Evolutionary conservation across 2,888 invertebrate species (phyloP).

Genomic region (Plutella xylostella): DNA sequence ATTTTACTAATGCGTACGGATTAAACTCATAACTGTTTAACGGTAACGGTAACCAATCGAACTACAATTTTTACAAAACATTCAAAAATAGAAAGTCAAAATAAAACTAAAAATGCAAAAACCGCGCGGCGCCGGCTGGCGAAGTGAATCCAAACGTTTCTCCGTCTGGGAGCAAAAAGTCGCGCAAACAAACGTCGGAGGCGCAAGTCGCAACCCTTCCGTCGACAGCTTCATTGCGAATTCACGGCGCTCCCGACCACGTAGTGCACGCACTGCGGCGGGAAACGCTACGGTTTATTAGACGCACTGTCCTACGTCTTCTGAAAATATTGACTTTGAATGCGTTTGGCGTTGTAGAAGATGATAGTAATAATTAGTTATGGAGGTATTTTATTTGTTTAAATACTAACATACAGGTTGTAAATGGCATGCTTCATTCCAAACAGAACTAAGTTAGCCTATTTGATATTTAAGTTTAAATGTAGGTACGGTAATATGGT

Average conservation of each 20-base stretch:
- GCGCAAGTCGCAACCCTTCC: conserved; percentile 52
- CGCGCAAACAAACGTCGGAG: conserved; percentile 54
- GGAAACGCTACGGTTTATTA: conserved; percentile 19
- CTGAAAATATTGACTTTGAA: background rate
- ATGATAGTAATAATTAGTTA: background rate
- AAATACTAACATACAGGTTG: background rate
- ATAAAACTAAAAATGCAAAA: conserved; percentile 18
- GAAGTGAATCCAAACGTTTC: background rate
- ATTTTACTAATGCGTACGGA: too few relatives aligned
- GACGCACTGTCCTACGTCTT: background rate
- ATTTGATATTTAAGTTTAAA: too few relatives aligned
- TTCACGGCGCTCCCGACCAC: conserved; percentile 31
- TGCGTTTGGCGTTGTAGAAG: background rate
- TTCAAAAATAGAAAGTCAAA: background rate
- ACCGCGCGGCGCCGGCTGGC: background rate
- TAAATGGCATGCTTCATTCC: background rate
- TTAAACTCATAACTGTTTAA: too few relatives aligned
- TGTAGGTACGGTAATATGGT: too few relatives aligned
- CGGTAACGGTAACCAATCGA: too few relatives aligned
- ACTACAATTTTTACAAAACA: too few relatives aligned
- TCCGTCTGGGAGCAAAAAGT: conserved; percentile 35
- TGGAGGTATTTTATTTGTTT: background rate
- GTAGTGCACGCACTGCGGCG: conserved; percentile 25
- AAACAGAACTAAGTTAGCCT: too few relatives aligned
- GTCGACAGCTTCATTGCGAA: conserved; percentile 55